Base-by-base conservation (phyloP, 2,113 vertebrate species). In the Leucosticte australis region DNA sequence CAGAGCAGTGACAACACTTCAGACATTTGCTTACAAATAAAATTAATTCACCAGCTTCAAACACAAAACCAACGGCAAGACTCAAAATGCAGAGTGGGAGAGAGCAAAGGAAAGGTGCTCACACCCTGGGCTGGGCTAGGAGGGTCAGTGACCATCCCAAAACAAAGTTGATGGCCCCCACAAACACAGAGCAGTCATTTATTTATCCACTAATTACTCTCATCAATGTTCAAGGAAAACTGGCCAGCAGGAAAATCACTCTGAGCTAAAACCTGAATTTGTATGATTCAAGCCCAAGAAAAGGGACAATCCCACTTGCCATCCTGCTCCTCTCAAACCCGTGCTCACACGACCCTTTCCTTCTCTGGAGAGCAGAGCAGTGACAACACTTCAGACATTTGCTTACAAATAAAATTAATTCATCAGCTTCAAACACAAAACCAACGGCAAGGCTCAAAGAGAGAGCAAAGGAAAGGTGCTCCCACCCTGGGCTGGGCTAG, bases 251-350 rank as follows among this genome's bases (percentile, higher is more conserved):
- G 3, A 15, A 35, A 77, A 28, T 11, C 20, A 62, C 3, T 28
- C 28, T 27, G 42, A 84, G 13, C 18, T 37, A 33, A 42, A n/a
- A n/a, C n/a, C n/a, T n/a, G n/a, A n/a, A n/a, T n/a, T n/a, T n/a
- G n/a, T n/a, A n/a, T n/a, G n/a, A n/a, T n/a, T n/a, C n/a, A n/a
- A 6, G 28, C 39, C 44, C 35, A 83, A 46, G 41, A 53, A 30
- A 64, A 24, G 41, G 67, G 15, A 27, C n/a, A 76, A 31, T 28
- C 59, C 81, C 31, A 53, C 13, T 44, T 44, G 42, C 22, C 12
- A 37, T 2, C 24, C 15, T 1, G 7, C n/a, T 57, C 30, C 18
- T 55, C n/a, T n/a, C n/a, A n/a, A n/a, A n/a, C n/a, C n/a, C n/a
- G n/a, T n/a, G n/a, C n/a, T n/a, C 60, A 71, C 47, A 47, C 35